Evolutionary conservation across 1,140 invertebrate genomes (phyloP), one percentile per base, ranked within the genome.

Genomic region (Lucilia cuprina): DNA sequence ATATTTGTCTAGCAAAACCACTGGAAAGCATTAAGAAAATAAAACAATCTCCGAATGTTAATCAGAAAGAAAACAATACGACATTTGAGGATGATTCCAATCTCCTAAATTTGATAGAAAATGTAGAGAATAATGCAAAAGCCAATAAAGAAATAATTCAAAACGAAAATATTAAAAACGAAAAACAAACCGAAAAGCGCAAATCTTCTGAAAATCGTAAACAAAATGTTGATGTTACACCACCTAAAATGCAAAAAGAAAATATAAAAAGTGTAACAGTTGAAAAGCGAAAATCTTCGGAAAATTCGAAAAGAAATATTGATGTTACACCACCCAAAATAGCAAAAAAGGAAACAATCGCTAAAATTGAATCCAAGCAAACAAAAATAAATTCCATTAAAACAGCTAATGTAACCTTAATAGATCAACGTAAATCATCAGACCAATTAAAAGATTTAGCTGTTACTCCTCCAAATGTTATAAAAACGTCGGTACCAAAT

Each of bases 391-490:
- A 14, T 5, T n/a, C 14, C 13, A 60, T 5, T 17, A n/a, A 60
- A 17, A 2, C 5, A 60, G 55, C 13, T 41, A 5, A 5, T 14
- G n/a, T 7, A 60, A n/a, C 13, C 13, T 17, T 17, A 1, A 17
- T 2, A 60, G 35, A 17, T 19, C 19, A 9, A 17, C 75, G 35
- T 0, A 78, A 78, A 78, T 41, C 75, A 9, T 78, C 17, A 2
- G 75, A 78, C 4, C 13, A 41, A 19, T 1, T 19, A n/a, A 47
- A 5, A 19, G 75, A 78, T 78, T 5, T 2, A 17, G 80, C 84
- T 4, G 47, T 78, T 47, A 82, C 75, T n/a, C 83, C 75, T 10
- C 55, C 83, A 5, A 84, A 78, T 30, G 21, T 60, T 17, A 41
- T 55, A 55, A 55, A 55, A 55, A n/a, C 50, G 7, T 55, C 50